phyloP scores from a whole-genome alignment of 2,888 invertebrate species.

The Lydus trimaculatus region DNA sequence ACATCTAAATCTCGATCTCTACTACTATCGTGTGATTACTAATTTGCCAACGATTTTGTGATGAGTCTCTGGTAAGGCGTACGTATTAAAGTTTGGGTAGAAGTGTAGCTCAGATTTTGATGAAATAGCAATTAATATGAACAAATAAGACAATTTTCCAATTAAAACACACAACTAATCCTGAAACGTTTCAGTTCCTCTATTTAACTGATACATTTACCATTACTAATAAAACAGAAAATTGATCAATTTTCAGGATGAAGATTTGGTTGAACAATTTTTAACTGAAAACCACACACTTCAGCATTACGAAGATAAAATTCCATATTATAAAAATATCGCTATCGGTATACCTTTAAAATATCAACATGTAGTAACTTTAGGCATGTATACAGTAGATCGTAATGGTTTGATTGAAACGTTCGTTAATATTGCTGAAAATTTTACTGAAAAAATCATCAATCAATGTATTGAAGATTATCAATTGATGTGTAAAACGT shows the following conservation, averaged over 20 bases:
- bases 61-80: too few species aligned
- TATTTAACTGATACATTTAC: too few species aligned
- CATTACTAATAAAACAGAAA: neutral
- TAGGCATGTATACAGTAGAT: conserved; percentile 87
- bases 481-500: conserved; percentile 78
- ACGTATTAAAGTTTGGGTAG: too few species aligned
- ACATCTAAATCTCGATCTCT: too few species aligned
- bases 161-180: too few species aligned
- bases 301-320: conserved; percentile 68
- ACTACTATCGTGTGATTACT: too few species aligned
- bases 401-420: conserved; percentile 78
- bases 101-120: too few species aligned
- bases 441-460: conserved; percentile 74
- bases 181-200: too few species aligned
- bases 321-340: conserved; percentile 70
- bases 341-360: conserved; percentile 67
- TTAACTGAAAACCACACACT: conserved; percentile 71
- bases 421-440: conserved; percentile 72
- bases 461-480: conserved; percentile 81
- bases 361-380: conserved; percentile 72
- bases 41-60: too few species aligned
- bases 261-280: conserved; percentile 71
- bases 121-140: too few species aligned
- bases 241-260: conserved; percentile 61
- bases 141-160: too few species aligned